Percentiles rank a stretch among this genome's conserved stretches.
These are phyloP conservation scores for Pardosa pseudoannulata DNA, from an alignment of 2,888 invertebrate species.

Conservation along the genomic window DNA sequence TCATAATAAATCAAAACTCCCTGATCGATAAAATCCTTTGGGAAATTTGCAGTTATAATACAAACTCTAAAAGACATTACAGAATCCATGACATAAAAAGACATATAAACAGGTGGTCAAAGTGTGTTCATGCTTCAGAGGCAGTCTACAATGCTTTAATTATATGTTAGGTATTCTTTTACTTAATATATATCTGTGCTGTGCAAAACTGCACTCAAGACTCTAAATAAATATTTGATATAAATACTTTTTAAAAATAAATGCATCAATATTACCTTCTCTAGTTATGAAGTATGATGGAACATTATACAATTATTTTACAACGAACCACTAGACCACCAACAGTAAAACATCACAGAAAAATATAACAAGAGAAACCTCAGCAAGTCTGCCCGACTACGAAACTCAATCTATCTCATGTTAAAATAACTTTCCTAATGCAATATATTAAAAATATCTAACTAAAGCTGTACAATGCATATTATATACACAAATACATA, in stretches of 20 bases:
- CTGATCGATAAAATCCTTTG: not conserved
- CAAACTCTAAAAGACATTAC: not conserved
- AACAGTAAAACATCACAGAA: constrained; percentile 61
- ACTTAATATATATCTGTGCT: no score
- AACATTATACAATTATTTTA: not conserved
- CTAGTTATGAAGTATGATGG: not conserved
- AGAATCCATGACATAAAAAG: not conserved
- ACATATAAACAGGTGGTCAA: not conserved
- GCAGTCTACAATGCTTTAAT: no score
- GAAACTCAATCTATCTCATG: constrained; percentile 46
- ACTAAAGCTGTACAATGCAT: constrained; percentile 73
- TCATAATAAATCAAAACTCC: not conserved
- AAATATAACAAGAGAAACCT: constrained; percentile 46
- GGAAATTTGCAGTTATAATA: not conserved
- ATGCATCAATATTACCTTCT: not conserved
- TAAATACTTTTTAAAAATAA: not conserved
- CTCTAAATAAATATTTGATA: no score
- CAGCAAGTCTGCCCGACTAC: constrained; percentile 71
- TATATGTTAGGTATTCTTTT: no score
- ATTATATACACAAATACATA: constrained; percentile 72
- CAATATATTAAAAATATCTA: constrained; percentile 72
- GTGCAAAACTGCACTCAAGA: no score
- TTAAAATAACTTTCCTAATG: constrained; percentile 69
- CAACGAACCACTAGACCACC: constrained; percentile 5
- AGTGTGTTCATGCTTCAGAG: not conserved